Base-by-base conservation (phyloP, 2,888 invertebrate species). In the Morpho deidamia region DNA sequence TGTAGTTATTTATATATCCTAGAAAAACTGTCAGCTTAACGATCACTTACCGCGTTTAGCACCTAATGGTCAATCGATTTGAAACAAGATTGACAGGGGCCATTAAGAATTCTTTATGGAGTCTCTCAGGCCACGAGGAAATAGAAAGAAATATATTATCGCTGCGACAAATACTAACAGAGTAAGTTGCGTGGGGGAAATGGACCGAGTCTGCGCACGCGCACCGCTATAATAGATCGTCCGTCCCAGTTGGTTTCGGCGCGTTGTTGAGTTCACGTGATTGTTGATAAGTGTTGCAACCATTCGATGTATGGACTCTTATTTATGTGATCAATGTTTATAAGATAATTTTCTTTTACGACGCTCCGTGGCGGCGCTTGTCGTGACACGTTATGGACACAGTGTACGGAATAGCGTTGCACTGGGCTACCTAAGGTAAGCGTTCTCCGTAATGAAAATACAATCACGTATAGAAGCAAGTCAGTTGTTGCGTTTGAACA, bases 201-300 rank as follows among this genome's bases (percentile, higher is more conserved):
- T 88, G 87, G 84, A 80, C 83, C 81, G 84, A 74, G 80, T 78
- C 78, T 82, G 85, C 76, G 84, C 82, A 76, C 78, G 84, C 81
- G 83, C 84, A 80, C 80, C 80, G 83, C 81, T 81, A 80, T 83
- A 78, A 83, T 84, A 85, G 83, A 83, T 82, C 85, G 84, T 80
- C 76, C 81, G 84, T 79, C 81, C 86, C 88, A 89, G 88, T 89
- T 82, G 79, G 81, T 80, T 85, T 83, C 86, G 86, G 83, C 81
- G 83, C 87, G 86, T 73, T 81, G 87, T 79, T 79, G 75, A 70
- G 87, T 71, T 76, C 83, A 86, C 86, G 85, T 82, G 86, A 78
- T 75, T 73, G 42, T 43, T 68, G 74, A 72, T 78, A 74, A 61
- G 75, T 73, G 74, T 74, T 75, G 72, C 72, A 70, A 71, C 70